These are phyloP conservation scores for Chrysomallon squamiferum DNA, from an alignment of 1,140 invertebrate genomes.

Conservation along the genomic window DNA sequence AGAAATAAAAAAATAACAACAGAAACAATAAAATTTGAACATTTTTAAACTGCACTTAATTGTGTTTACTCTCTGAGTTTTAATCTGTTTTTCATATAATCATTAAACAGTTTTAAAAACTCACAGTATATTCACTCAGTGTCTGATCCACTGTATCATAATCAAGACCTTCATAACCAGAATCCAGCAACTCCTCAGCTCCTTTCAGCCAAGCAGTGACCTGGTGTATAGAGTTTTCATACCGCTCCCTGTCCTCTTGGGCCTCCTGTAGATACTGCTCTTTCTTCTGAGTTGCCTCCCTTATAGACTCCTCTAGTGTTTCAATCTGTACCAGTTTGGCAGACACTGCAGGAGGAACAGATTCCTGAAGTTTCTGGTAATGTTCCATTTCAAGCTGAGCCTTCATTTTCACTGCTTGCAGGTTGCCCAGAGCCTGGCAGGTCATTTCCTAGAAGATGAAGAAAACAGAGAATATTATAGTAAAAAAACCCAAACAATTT, in stretches of 20 bases:
- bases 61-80: too few relatives aligned
- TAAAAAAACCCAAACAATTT: background rate
- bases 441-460: conserved; percentile 68
- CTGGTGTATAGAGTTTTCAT: conserved; percentile 66
- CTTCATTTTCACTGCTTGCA: conserved; percentile 38
- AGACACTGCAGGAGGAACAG: conserved; percentile 33
- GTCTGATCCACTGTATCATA: conserved; percentile 84
- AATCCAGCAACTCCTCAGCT: conserved; percentile 78
- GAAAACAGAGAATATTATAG: too few relatives aligned
- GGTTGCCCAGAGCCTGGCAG: conserved; percentile 70
- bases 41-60: too few relatives aligned
- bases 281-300: conserved; percentile 72
- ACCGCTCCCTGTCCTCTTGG: conserved; percentile 70
- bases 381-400: conserved; percentile 33
- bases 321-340: conserved; percentile 51
- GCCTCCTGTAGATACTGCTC: conserved; percentile 75
- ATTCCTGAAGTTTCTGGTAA: conserved; percentile 42
- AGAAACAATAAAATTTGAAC: too few relatives aligned
- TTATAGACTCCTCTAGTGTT: conserved; percentile 67
- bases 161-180: conserved; percentile 79
- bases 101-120: too few relatives aligned
- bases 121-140: conserved; percentile 82
- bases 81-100: too few relatives aligned
- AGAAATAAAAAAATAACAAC: too few relatives aligned
- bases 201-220: conserved; percentile 85